phyloP scores from a whole-genome alignment of 2,888 invertebrate species.

The Brachylomia viminalis region DNA sequence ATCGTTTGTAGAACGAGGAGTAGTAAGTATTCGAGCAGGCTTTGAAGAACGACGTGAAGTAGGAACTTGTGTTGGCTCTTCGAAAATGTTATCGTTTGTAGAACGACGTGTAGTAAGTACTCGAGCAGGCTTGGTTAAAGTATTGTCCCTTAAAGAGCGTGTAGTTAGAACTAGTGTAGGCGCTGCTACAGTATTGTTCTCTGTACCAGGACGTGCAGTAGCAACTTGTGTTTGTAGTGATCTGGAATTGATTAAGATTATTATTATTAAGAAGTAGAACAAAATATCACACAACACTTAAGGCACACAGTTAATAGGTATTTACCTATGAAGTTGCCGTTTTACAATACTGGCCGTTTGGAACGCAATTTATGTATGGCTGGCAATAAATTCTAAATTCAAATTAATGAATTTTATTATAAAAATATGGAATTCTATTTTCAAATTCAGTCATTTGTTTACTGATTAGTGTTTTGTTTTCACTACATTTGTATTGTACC shows the following conservation, averaged over 20 bases:
- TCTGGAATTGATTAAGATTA: slow-evolving; percentile 29
- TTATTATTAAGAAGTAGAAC: slow-evolving; percentile 6
- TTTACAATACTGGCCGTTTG: too few relatives aligned
- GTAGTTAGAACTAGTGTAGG: not conserved
- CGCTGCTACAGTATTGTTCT: not conserved
- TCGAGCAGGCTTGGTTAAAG: not conserved
- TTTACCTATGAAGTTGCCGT: too few relatives aligned
- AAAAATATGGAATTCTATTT: too few relatives aligned
- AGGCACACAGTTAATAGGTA: not conserved
- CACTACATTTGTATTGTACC: too few relatives aligned
- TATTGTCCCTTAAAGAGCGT: not conserved
- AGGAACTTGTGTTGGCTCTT: not conserved
- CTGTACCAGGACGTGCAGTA: not conserved
- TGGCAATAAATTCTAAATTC: too few relatives aligned
- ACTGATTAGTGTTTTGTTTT: too few relatives aligned
- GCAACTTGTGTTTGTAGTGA: slow-evolving; percentile 6
- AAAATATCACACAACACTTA: not conserved
- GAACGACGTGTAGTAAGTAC: not conserved
- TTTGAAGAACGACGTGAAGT: not conserved
- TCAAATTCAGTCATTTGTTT: too few relatives aligned
- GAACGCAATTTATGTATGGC: too few relatives aligned
- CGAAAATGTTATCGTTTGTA: not conserved
- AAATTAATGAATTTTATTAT: too few relatives aligned
- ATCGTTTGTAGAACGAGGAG: not conserved
- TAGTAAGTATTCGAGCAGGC: not conserved